Evolutionary conservation across 2,888 invertebrate species (phyloP).

Genomic region (Linyphia triangularis): DNA sequence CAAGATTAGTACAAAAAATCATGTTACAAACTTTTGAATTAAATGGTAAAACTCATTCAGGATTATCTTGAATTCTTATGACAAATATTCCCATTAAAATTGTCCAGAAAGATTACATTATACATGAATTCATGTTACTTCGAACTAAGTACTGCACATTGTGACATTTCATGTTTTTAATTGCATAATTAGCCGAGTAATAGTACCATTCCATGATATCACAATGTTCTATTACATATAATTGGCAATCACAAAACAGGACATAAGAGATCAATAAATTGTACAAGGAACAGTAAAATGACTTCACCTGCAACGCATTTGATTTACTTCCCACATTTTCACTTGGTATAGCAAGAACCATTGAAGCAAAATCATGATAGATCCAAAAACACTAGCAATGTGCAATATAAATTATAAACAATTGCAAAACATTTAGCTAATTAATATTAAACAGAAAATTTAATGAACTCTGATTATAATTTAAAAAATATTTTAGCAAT

Average conservation of each 20-base stretch:
- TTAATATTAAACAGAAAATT: too few species aligned
- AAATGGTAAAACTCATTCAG: background rate
- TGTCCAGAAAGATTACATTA: background rate
- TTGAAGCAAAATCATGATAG: too few species aligned
- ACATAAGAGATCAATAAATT: constrained; percentile 40
- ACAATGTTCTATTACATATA: constrained; percentile 22
- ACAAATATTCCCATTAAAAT: background rate
- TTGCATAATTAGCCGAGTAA: background rate
- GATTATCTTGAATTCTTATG: background rate
- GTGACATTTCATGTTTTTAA: background rate
- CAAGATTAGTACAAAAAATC: background rate
- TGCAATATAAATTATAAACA: too few species aligned
- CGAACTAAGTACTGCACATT: background rate
- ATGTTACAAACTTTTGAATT: background rate
- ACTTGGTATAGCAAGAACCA: too few species aligned
- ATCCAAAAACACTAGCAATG: too few species aligned
- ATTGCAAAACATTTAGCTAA: too few species aligned
- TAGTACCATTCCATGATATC: constrained; percentile 38
- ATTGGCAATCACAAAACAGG: constrained; percentile 36
- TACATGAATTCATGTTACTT: background rate
- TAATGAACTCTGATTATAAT: too few species aligned
- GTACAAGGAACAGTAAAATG: constrained; percentile 50
- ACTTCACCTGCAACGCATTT: background rate
- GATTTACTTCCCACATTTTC: too few species aligned
- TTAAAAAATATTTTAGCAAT: too few species aligned